These are phyloP conservation scores for Epinotia nisella DNA, from an alignment of 2,888 invertebrate species.

Conservation along the genomic window DNA sequence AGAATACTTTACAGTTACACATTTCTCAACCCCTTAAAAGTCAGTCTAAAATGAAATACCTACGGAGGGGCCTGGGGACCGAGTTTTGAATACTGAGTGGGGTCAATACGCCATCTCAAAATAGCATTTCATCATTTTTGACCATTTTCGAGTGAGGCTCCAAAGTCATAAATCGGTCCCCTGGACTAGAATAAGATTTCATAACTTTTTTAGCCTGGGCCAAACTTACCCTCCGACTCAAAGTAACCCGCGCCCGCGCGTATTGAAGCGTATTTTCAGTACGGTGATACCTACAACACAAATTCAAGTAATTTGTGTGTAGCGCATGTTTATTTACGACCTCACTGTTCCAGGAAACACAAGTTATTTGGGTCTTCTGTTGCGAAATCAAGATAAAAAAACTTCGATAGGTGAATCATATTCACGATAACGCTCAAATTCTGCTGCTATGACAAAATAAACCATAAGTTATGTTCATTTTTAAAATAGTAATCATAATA, in stretches of 20 bases:
- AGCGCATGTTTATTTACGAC: constrained; percentile 32
- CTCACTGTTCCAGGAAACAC: constrained; percentile 30
- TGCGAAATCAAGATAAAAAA: constrained; percentile 41
- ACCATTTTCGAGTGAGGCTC: no score
- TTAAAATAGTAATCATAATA: not conserved
- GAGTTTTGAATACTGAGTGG: no score
- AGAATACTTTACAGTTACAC: no score
- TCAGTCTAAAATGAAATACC: no score
- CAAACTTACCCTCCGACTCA: not conserved
- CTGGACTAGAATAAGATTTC: no score
- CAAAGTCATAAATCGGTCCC: no score
- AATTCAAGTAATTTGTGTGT: constrained; percentile 4
- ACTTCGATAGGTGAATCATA: constrained; percentile 42
- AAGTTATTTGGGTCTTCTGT: constrained; percentile 37
- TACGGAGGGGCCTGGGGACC: no score
- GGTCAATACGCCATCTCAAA: no score
- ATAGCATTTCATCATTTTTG: no score
- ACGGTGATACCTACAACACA: not conserved
- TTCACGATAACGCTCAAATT: constrained; percentile 30
- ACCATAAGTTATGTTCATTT: not conserved
- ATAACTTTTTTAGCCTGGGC: not conserved
- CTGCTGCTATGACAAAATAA: not conserved
- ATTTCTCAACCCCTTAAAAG: no score
- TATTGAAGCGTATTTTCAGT: constrained; percentile 6
- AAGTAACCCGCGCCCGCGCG: not conserved